phyloP scores from a whole-genome alignment of 2,113 vertebrate species.

The Fulica atra region DNA sequence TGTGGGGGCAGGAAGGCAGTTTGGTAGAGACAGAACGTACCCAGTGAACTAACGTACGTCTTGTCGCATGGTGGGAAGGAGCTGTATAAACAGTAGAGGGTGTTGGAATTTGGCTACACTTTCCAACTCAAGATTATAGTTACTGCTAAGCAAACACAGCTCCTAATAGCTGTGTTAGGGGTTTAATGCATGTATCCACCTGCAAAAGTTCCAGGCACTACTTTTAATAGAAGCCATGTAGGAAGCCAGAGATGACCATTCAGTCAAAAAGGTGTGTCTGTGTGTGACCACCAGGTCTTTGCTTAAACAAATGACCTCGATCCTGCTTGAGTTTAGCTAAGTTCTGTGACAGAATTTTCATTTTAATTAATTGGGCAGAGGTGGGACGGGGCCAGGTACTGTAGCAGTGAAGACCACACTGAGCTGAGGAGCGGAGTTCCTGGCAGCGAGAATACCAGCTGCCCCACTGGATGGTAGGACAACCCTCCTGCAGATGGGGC shows the following conservation, averaged over 20 bases:
- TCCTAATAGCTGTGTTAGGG: constrained; percentile 59
- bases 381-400: background rate
- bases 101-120: constrained; percentile 67
- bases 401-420: background rate
- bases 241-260: constrained; percentile 42
- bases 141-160: constrained; percentile 52
- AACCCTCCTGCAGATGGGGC: background rate
- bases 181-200: constrained; percentile 38
- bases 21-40: constrained; percentile 63
- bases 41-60: constrained; percentile 37
- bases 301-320: background rate
- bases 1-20: constrained; percentile 52
- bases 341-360: background rate
- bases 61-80: constrained; percentile 64
- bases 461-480: background rate
- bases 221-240: constrained; percentile 43
- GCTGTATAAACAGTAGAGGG: constrained; percentile 61
- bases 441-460: background rate
- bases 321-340: background rate
- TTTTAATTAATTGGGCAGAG: background rate
- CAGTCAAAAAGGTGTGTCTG: constrained; percentile 20
- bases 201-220: constrained; percentile 31
- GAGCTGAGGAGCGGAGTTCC: background rate
- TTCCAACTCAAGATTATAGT: constrained; percentile 51
- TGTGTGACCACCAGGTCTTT: background rate